Evolutionary conservation across 1,140 invertebrate species (phyloP).

Genomic region (Xylocopa sonorina): DNA sequence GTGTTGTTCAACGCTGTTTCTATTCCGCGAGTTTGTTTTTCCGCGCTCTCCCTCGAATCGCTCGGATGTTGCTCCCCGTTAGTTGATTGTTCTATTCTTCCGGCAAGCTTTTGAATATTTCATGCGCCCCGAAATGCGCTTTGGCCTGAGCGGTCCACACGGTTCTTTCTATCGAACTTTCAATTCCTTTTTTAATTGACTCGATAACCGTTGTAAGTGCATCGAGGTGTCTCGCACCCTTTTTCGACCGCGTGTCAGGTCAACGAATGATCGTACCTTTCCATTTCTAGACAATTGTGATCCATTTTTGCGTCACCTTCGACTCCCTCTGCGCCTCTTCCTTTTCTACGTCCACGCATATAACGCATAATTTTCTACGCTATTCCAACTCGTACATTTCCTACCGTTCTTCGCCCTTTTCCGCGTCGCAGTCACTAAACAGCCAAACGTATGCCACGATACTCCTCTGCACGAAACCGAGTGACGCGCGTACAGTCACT

Average conservation of each 20-base stretch:
- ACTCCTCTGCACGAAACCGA: too few relatives aligned
- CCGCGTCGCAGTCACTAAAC: too few relatives aligned
- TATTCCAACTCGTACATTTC: neutral
- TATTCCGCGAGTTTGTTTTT: neutral
- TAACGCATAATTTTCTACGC: neutral
- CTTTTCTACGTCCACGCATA: too few relatives aligned
- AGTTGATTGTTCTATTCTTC: neutral
- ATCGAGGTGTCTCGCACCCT: too few relatives aligned
- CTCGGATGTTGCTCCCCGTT: neutral
- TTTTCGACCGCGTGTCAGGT: too few relatives aligned
- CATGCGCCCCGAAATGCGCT: neutral
- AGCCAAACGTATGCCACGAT: too few relatives aligned
- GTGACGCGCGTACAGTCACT: neutral
- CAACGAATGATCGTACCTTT: too few relatives aligned
- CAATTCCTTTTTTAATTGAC: too few relatives aligned
- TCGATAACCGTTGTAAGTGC: too few relatives aligned
- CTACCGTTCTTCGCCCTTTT: neutral
- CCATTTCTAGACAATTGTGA: neutral
- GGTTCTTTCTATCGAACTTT: neutral
- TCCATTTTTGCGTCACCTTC: neutral
- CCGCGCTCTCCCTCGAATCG: neutral
- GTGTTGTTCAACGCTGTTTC: neutral
- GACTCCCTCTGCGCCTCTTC: too few relatives aligned
- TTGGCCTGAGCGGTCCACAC: neutral
- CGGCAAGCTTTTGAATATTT: neutral